phyloP scores from a whole-genome alignment of 2,888 invertebrate genomes.

The Limnephilus lunatus region DNA sequence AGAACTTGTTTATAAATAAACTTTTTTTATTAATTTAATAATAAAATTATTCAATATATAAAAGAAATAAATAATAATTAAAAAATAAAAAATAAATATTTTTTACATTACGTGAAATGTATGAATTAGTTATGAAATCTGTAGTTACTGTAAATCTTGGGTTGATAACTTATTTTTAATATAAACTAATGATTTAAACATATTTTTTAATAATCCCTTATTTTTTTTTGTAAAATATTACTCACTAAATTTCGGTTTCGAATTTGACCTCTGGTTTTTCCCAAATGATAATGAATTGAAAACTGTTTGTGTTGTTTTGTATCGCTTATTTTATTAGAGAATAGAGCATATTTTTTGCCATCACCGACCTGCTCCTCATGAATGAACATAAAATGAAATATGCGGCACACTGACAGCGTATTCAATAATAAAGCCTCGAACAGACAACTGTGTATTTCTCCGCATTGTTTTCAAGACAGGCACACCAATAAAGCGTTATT shows the following conservation, averaged over 20 bases:
- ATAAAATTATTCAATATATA: too few relatives aligned
- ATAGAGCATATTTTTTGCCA: neutral
- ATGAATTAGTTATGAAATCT: neutral
- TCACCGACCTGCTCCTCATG: neutral
- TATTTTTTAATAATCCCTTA: too few relatives aligned
- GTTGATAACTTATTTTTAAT: neutral
- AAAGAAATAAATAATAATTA: too few relatives aligned
- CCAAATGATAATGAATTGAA: neutral
- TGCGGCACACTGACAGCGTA: neutral
- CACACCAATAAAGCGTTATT: constrained; percentile 29
- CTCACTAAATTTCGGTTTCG: too few relatives aligned
- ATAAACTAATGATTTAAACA: too few relatives aligned
- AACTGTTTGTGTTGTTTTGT: neutral
- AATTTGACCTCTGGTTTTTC: neutral
- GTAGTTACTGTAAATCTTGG: neutral
- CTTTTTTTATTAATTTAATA: too few relatives aligned
- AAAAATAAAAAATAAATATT: too few relatives aligned
- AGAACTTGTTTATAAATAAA: too few relatives aligned
- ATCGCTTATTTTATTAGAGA: neutral
- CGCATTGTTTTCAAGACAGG: constrained; percentile 19
- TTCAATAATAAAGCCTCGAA: constrained; percentile 29
- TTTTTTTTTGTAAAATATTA: too few relatives aligned
- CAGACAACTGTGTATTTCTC: neutral
- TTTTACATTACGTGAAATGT: too few relatives aligned
- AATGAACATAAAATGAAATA: neutral